Evolutionary conservation across 2,888 invertebrate genomes (phyloP), one percentile per base, ranked within the genome.

Genomic region (Celastrina argiolus): DNA sequence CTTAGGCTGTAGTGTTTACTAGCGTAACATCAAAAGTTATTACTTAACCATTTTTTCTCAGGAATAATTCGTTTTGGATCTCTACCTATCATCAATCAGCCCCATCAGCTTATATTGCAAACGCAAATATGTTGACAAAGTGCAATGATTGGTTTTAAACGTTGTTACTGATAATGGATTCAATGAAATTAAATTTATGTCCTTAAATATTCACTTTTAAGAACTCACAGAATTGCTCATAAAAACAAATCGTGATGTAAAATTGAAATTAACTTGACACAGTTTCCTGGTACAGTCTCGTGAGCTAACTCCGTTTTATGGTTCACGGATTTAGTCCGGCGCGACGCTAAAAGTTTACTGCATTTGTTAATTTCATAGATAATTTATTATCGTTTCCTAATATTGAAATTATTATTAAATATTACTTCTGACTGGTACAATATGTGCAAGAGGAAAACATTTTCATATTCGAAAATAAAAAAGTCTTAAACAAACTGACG

Each of bases 251-350:
- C 31, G 58, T 58, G 58, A 58, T 58, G 39, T 61, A 34, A 61
- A 61, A 61, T 61, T 61, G 61, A 39, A 61, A 61, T 61, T 1
- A 61, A 61, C 39, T 61, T 39, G 61, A 61, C 61, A 61, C 22
- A 61, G 61, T 61, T 61, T 39, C 61, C 61, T 39, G 61, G 61
- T 39, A 39, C 18, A 22, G 51, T 18, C 39, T 61, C 61, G 61
- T 61, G 39, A 61, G 39, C 61, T 39, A 61, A 61, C 61, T 39
- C 39, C 36, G 61, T 61, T 61, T 61, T 61, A 61, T 61, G 36
- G 18, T 36, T 31, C 61, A 39, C 61, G 36, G 18, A 61, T 61
- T 61, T 61, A 36, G 61, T 14, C 18, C 61, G 34, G 22, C 26
- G 56, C 36, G 36, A 2, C 36, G 36, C 36, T 31, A 18, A 3